Conservation (phyloP, 1,140 invertebrate species). For the Brachionus paranguensis region DNA sequence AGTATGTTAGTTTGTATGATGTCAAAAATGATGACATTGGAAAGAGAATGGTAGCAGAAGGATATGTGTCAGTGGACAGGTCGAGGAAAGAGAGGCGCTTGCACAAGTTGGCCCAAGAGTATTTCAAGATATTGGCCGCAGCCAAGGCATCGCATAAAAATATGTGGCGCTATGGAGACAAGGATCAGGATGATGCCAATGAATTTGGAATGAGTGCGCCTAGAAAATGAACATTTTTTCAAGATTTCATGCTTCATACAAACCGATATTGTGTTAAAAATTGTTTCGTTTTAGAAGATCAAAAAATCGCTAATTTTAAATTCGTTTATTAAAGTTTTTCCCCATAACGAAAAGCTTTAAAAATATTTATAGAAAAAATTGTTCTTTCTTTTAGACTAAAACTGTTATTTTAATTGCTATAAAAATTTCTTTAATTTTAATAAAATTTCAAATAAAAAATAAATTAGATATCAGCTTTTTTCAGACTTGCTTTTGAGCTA, state of each 20-base stretch:
- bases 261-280: too few species aligned
- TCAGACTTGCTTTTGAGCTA: not conserved
- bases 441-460: too few species aligned
- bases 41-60: slow-evolving; percentile 63
- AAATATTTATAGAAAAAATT: too few species aligned
- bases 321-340: too few species aligned
- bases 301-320: too few species aligned
- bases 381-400: too few species aligned
- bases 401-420: too few species aligned
- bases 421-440: too few species aligned
- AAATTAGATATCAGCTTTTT: too few species aligned
- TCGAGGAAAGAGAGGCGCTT: slow-evolving; percentile 71
- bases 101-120: slow-evolving; percentile 72
- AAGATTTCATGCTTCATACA: too few species aligned
- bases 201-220: slow-evolving; percentile 24
- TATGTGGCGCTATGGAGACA: slow-evolving; percentile 92
- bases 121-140: slow-evolving; percentile 72
- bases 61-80: slow-evolving; percentile 71
- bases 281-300: too few species aligned
- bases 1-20: slow-evolving; percentile 13
- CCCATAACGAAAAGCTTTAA: too few species aligned
- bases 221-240: not conserved
- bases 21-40: slow-evolving; percentile 9
- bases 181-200: slow-evolving; percentile 77
- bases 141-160: slow-evolving; percentile 72